phyloP scores from a whole-genome alignment of 2,888 invertebrate genomes.

The Atethmia centrago region DNA sequence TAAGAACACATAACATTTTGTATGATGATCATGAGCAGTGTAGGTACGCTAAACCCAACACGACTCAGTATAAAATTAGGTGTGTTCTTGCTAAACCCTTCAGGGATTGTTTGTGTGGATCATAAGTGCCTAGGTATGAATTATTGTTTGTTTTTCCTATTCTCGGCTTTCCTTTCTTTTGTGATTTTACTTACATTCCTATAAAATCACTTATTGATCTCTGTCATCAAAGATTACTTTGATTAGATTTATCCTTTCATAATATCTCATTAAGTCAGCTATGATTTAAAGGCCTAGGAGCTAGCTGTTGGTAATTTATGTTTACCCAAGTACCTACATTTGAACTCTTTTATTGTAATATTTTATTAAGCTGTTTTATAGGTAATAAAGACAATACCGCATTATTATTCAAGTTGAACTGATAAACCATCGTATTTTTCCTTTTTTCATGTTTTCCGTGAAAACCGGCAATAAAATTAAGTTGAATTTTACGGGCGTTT shows the following conservation, averaged over 20 bases:
- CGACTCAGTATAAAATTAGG: not conserved
- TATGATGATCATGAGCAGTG: no score
- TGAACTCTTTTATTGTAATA: not conserved
- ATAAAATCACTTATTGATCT: no score
- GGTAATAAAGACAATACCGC: not conserved
- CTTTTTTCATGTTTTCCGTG: not conserved
- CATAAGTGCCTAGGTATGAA: no score
- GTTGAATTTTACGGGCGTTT: not conserved
- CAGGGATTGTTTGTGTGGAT: no score
- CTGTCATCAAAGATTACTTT: no score
- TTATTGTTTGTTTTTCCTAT: no score
- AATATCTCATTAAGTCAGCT: no score
- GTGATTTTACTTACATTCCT: no score
- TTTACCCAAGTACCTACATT: not conserved
- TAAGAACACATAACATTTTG: not conserved
- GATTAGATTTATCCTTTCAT: no score
- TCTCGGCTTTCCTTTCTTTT: no score
- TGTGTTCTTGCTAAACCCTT: not conserved
- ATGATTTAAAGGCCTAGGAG: no score
- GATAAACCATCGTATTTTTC: conserved; percentile 5
- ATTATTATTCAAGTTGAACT: conserved; percentile 13
- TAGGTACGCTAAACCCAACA: not conserved
- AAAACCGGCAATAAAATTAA: not conserved
- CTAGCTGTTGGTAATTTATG: not conserved
- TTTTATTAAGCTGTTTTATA: not conserved